Evolutionary conservation across 2,113 vertebrate species (phyloP).

Genomic region (Leucoraja erinaceus): DNA sequence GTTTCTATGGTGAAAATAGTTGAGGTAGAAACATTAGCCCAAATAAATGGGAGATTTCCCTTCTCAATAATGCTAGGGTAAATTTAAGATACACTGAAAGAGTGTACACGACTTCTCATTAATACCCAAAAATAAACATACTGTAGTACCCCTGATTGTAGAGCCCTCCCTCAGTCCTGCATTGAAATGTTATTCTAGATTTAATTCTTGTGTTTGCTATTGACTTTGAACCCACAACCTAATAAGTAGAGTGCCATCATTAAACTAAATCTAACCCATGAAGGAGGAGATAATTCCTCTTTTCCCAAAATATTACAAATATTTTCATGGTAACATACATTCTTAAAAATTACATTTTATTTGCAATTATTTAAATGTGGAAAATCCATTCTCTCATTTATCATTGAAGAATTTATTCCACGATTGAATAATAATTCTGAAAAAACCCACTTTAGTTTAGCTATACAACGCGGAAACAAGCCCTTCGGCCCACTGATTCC

Average conservation of each 20-base stretch:
- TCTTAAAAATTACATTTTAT: slow-evolving; percentile 2
- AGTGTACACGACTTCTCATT: neutral
- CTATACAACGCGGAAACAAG: too few species aligned
- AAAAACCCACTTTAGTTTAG: too few species aligned
- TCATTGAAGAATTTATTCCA: neutral
- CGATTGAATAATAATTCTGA: neutral
- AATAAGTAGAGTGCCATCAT: neutral
- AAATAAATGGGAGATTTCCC: neutral
- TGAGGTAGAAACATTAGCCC: neutral
- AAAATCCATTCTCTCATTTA: neutral
- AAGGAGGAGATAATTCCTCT: too few species aligned
- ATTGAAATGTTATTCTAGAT: neutral
- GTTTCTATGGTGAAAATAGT: neutral
- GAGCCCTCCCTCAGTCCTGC: too few species aligned
- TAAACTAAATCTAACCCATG: too few species aligned
- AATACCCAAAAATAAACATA: neutral
- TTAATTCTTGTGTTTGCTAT: neutral
- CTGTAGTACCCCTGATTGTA: neutral
- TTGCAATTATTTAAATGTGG: neutral
- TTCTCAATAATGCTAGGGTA: neutral
- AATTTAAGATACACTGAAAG: neutral
- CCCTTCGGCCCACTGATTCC: too few species aligned
- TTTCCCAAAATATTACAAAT: too few species aligned
- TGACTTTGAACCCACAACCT: neutral
- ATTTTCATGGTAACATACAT: neutral